These are phyloP conservation scores for Xestoiulus laeticollis DNA, from an alignment of 2,888 invertebrate genomes.

Conservation along the genomic window DNA sequence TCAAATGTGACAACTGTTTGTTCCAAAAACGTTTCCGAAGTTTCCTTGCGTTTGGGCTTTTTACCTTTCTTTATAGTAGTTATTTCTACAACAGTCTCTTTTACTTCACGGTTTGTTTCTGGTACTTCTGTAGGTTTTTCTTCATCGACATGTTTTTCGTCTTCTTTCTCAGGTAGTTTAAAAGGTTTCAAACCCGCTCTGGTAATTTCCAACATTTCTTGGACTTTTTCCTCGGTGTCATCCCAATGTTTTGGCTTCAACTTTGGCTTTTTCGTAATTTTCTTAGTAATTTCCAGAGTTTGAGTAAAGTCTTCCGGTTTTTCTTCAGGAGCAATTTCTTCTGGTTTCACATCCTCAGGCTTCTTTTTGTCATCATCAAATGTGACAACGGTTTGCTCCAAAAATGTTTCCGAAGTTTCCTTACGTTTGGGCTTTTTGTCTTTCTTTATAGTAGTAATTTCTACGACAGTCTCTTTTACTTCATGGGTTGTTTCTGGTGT, in stretches of 20 bases:
- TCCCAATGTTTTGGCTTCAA: slow-evolving; percentile 48
- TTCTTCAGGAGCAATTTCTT: slow-evolving; percentile 4
- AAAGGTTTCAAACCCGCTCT: slow-evolving; percentile 13
- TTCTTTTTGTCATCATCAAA: slow-evolving; percentile 1
- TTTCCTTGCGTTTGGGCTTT: slow-evolving; percentile 38
- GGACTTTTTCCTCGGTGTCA: slow-evolving; percentile 45
- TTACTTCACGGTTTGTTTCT: background rate
- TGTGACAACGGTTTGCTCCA: slow-evolving; percentile 30
- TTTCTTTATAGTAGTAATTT: slow-evolving; percentile 15
- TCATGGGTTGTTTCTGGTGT: background rate
- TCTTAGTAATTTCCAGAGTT: slow-evolving; percentile 46
- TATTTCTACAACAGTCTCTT: background rate
- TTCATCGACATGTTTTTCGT: slow-evolving; percentile 22
- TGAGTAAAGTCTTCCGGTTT: slow-evolving; percentile 27
- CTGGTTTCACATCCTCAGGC: slow-evolving; percentile 19
- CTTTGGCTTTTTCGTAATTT: slow-evolving; percentile 45
- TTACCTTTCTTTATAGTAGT: background rate
- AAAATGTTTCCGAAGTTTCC: background rate
- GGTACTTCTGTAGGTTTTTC: background rate
- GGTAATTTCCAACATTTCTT: slow-evolving; percentile 46
- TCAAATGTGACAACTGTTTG: background rate
- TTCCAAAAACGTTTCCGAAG: background rate
- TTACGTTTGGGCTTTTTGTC: slow-evolving; percentile 21
- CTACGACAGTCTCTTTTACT: slow-evolving; percentile 20
- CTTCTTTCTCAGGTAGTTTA: slow-evolving; percentile 50